Evolutionary conservation across 1,140 invertebrate genomes (phyloP).

Genomic region (Solen grandis): DNA sequence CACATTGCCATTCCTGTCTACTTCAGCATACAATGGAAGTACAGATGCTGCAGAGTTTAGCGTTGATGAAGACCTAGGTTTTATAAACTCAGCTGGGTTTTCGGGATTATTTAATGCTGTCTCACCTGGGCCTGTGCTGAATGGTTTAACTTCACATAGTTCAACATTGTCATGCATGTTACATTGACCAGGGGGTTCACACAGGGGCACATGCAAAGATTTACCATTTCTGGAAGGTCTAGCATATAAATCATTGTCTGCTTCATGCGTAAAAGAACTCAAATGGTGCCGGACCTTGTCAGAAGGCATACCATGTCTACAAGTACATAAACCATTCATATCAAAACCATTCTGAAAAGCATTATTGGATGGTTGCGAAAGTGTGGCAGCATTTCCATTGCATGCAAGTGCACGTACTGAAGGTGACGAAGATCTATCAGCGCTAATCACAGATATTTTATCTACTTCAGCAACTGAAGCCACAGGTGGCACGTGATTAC

Average conservation of each 20-base stretch:
- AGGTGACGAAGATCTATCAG: conserved; percentile 29
- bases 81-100: neutral
- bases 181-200: neutral
- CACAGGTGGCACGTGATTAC: conserved; percentile 32
- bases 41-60: neutral
- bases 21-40: neutral
- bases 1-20: neutral
- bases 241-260: too few species aligned
- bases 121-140: neutral
- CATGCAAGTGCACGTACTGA: conserved; percentile 53
- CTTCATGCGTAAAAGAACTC: too few species aligned
- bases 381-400: neutral
- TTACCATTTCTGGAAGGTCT: neutral
- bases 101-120: neutral
- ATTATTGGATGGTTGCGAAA: neutral
- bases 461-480: conserved; percentile 41
- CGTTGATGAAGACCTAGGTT: neutral
- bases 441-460: conserved; percentile 41
- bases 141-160: neutral
- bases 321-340: too few species aligned
- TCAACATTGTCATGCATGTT: neutral
- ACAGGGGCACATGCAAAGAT: neutral
- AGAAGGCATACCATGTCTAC: too few species aligned
- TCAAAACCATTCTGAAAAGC: neutral
- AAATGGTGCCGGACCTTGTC: too few species aligned